These are phyloP conservation scores for Microcebus jonahi DNA, from an alignment of 2,113 vertebrate genomes.

Conservation along the genomic window DNA sequence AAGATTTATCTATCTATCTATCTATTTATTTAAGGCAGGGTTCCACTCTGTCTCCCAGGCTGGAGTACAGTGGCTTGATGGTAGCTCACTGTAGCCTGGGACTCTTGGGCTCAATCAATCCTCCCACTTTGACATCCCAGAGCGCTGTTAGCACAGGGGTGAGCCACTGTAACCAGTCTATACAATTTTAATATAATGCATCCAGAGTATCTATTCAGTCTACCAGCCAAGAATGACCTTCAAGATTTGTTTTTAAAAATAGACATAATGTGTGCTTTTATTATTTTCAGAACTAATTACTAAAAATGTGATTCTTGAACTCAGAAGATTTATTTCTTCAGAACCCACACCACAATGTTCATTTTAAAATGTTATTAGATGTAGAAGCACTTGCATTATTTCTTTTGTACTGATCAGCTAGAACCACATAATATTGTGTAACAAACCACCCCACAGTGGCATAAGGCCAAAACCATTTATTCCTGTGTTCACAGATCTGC, in stretches of 20 bases:
- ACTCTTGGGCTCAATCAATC: too few species aligned
- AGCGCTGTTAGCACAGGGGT: too few species aligned
- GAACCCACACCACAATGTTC: not conserved
- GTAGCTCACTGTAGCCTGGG: too few species aligned
- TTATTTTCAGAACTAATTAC: constrained; percentile 49
- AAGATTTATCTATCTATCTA: not conserved
- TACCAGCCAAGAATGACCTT: not conserved
- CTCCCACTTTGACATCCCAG: too few species aligned
- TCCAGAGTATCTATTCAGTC: not conserved
- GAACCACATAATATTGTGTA: not conserved
- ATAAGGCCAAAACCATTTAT: not conserved
- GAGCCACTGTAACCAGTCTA: too few species aligned
- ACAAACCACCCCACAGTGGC: not conserved
- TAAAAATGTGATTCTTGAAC: constrained; percentile 15
- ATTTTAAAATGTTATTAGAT: constrained; percentile 30
- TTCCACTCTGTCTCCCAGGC: too few species aligned
- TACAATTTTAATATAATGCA: not conserved
- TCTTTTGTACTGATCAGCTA: not conserved
- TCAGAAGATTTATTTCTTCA: constrained; percentile 36
- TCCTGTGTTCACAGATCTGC: not conserved
- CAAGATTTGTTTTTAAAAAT: constrained; percentile 34
- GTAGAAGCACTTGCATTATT: not conserved
- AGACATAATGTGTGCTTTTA: not conserved
- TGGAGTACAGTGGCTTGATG: too few species aligned
- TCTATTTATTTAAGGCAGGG: not conserved